These are phyloP conservation scores for Sus scrofa DNA, from an alignment of 2,113 vertebrate genomes.

Conservation along the genomic window T2T-Sscrofa CM000819.6:112526501-112527000, in stretches of 20 bases:
- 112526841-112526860: not conserved
- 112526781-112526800: not conserved
- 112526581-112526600: not conserved
- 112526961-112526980: not conserved
- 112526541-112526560: not conserved
- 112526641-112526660: conserved; percentile 10
- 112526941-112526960: not conserved
- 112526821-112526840: not conserved
- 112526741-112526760: conserved; percentile 11
- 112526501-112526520: not conserved
- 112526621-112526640: not conserved
- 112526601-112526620: not conserved
- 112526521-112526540: not conserved
- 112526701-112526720: not conserved
- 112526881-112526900: not conserved
- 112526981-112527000: not conserved
- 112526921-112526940: not conserved
- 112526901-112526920: not conserved
- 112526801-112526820: not conserved
- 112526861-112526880: too few relatives aligned
- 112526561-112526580: not conserved
- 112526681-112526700: not conserved
- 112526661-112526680: not conserved
- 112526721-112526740: not conserved
- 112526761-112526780: not conserved